Base-by-base conservation (phyloP, 2,888 invertebrate genomes). In the Graphium colonna region DNA sequence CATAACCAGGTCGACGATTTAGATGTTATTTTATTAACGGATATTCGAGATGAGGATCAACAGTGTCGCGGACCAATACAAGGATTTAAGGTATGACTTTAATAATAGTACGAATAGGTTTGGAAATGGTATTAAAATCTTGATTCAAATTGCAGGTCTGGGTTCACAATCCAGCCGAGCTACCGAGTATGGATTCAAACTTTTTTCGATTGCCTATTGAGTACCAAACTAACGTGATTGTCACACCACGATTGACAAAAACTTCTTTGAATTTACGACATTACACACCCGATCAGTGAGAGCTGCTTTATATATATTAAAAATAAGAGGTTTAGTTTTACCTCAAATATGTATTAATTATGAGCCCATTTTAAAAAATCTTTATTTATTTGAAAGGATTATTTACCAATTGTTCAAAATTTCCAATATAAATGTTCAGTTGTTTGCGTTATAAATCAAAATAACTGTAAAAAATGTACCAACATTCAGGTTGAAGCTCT, bases 211-310 rank as follows among this genome's bases (percentile, higher is more conserved):
- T 92, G 15, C 92, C 93, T 0, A 80, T 92, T 43, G 88, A 91
- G 60, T 91, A 91, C 65, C 93, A 93, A 68, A 90, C 93, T 1
- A 82, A 92, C 1, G 92, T 92, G 0, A 90, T 92, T 0, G 90
- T 93, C 17, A 91, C 91, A 56, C 93, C 93, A 0, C 91, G 92
- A 58, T 92, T 93, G 73, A 93, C 92, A 73, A 92, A 92, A 18
- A 93, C 93, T 0, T 92, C 92, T 0, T 87, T 90, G 46, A 91
- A 91, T 0, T 67, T 93, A 4, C 82, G 81, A 58, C 79, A 83
- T 55, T 93, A 93, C 61, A 82, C 90, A 41, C 92, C 93, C 0
- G 76, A 82, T 10, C 21, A 21, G 21, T 21, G 5, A 21, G 21
- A n/a, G n/a, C n/a, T n/a, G n/a, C n/a, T n/a, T n/a, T n/a, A n/a